Evolutionary conservation across 2,888 invertebrate genomes (phyloP), one percentile per base, ranked within the genome.

Genomic region (Altica lythri): DNA sequence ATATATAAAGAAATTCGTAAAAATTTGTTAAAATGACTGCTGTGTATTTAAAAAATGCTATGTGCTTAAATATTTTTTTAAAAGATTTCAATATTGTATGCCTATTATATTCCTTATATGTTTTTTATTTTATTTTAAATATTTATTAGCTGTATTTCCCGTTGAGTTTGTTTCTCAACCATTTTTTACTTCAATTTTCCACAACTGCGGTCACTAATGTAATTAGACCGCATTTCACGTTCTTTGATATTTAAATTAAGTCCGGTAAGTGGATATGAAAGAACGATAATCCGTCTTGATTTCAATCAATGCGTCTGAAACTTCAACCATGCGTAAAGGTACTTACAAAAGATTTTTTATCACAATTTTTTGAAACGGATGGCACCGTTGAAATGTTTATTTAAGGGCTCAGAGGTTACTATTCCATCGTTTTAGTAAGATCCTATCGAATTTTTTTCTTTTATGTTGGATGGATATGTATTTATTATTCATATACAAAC

Each of bases 381-480:
- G 34, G 47, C 35, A 44, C 32, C 51, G 48, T 53, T 53, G 55
- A 58, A 57, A 65, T 62, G 65, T 65, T 65, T 65, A 60, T 60
- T 62, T 60, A 58, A 59, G 43, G 55, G 62, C 60, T 66, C 25
- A 25, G 40, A 40, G 40, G 40, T 40, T 40, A 40, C 10, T 9
- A 14, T 16, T 16, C 16, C 34, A 14, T 34, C 16, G 14, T 9
- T 1, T 6, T 10, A 5, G n/a, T 12, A 13, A 54, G 60, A 59
- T 59, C 59, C 47, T 64, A 64, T 64, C 65, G 45, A 44, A 60
- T 64, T 53, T 57, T 45, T 45, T 59, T 55, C 50, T 53, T 53
- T 44, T 53, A 25, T 40, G 40, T 49, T 47, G 30, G 19, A 48
- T 29, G 40, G 30, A 32, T 42, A 49, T 14, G 13, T 8, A 40